Percentiles rank a stretch among this genome's conserved stretches.
phyloP scores from a whole-genome alignment of 2,797 vertebrate species.

The Sorex maritimensis region DNA sequence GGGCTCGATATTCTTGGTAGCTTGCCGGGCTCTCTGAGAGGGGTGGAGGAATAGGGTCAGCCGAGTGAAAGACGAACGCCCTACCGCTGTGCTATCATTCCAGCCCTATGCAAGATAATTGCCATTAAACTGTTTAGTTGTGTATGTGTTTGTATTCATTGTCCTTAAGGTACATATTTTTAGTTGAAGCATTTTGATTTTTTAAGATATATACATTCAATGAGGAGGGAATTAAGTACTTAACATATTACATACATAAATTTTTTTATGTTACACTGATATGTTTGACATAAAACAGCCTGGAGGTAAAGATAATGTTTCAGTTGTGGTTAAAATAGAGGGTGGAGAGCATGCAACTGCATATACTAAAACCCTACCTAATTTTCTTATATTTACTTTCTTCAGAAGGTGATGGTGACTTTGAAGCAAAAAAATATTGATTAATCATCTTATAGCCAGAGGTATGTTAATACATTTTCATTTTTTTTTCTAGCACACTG shows the following conservation, averaged over 20 bases:
- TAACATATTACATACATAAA: neutral
- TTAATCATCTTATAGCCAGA: constrained; percentile 79
- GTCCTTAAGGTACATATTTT: neutral
- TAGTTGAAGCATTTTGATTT: neutral
- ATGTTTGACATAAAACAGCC: constrained; percentile 67
- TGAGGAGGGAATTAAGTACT: constrained; percentile 8
- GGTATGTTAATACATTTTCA: constrained; percentile 85
- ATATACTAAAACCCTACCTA: neutral
- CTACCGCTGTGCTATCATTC: too few relatives aligned
- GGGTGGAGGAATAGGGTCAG: too few relatives aligned
- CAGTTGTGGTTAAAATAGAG: neutral
- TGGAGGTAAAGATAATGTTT: constrained; percentile 50
- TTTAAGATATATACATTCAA: neutral
- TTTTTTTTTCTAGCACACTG: constrained; percentile 95
- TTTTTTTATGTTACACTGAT: neutral
- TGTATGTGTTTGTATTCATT: neutral
- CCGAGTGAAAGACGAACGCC: too few relatives aligned
- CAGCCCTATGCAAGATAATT: neutral
- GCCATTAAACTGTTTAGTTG: constrained; percentile 5
- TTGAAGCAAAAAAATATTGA: constrained; percentile 84
- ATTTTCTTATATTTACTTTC: constrained; percentile 78
- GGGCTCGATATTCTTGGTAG: too few relatives aligned
- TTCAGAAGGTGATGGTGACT: constrained; percentile 69
- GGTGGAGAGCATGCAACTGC: neutral
- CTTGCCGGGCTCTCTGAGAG: too few relatives aligned